Percentiles rank a stretch among this genome's conserved stretches.
phyloP scores from a whole-genome alignment of 1,140 invertebrate genomes.

The Formica selysi region DNA sequence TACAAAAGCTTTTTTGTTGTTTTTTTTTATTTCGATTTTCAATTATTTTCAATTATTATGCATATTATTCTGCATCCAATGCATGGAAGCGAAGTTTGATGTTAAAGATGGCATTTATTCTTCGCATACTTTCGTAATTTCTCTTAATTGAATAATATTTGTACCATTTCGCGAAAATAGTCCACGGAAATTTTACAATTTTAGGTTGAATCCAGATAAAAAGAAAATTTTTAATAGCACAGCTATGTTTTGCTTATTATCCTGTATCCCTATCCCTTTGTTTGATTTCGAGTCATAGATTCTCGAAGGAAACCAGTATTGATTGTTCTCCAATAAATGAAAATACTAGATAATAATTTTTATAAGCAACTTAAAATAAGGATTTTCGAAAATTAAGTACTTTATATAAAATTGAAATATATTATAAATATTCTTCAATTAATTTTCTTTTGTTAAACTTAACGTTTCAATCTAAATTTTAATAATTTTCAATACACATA shows the following conservation, averaged over 20 bases:
- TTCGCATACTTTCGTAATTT: neutral
- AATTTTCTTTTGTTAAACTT: neutral
- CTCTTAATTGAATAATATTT: neutral
- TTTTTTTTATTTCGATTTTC: neutral
- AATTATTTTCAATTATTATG: neutral
- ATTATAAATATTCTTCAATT: neutral
- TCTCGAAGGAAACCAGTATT: neutral
- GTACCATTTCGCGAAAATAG: neutral
- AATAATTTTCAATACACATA: neutral
- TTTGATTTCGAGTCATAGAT: neutral
- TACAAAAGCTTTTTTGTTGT: neutral
- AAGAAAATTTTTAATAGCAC: neutral
- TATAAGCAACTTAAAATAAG: neutral
- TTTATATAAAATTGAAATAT: neutral
- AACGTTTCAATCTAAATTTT: neutral
- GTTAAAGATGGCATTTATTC: neutral
- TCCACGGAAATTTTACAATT: neutral
- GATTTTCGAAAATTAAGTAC: neutral
- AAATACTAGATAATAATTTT: neutral
- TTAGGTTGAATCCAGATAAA: neutral
- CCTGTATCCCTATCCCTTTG: neutral
- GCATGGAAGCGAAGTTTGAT: conserved; percentile 1
- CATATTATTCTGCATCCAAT: no score
- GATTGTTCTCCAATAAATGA: neutral
- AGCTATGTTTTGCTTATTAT: neutral